phyloP scores from a whole-genome alignment of 2,797 vertebrate genomes.

The Lepus oiostolus region DNA sequence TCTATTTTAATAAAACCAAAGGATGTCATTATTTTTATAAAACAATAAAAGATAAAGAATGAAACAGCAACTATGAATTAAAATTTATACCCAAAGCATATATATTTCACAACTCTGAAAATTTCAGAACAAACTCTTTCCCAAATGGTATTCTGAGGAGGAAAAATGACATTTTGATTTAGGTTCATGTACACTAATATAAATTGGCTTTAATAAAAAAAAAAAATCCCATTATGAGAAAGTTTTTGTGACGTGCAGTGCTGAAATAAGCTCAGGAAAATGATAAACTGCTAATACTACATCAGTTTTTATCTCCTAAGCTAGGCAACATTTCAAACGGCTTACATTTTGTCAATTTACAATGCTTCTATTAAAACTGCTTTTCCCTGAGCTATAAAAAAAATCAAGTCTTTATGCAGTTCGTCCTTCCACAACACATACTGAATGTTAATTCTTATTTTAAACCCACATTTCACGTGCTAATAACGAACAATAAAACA shows the following conservation, averaged over 20 bases:
- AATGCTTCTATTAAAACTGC: conserved; percentile 44
- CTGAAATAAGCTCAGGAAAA: conserved; percentile 57
- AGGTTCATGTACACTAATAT: conserved; percentile 19
- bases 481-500: conserved; percentile 49
- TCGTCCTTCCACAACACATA: conserved; percentile 7
- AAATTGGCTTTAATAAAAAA: conserved; percentile 45
- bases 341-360: conserved; percentile 50
- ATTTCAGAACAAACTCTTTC: conserved; percentile 53
- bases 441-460: conserved; percentile 39
- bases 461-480: conserved; percentile 16
- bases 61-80: conserved; percentile 40
- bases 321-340: conserved; percentile 50
- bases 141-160: conserved; percentile 11
- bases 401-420: conserved; percentile 57
- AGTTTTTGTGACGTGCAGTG: conserved; percentile 41
- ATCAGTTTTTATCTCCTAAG: conserved; percentile 35
- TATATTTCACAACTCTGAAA: conserved; percentile 41
- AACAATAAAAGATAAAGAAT: conserved; percentile 41
- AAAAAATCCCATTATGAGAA: conserved; percentile 20
- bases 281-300: not conserved
- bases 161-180: conserved; percentile 49
- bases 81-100: conserved; percentile 64
- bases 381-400: conserved; percentile 60
- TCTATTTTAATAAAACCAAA: not conserved
- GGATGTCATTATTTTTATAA: conserved; percentile 47